phyloP scores from a whole-genome alignment of 2,113 vertebrate species.

The Odobenus rosmarus region DNA sequence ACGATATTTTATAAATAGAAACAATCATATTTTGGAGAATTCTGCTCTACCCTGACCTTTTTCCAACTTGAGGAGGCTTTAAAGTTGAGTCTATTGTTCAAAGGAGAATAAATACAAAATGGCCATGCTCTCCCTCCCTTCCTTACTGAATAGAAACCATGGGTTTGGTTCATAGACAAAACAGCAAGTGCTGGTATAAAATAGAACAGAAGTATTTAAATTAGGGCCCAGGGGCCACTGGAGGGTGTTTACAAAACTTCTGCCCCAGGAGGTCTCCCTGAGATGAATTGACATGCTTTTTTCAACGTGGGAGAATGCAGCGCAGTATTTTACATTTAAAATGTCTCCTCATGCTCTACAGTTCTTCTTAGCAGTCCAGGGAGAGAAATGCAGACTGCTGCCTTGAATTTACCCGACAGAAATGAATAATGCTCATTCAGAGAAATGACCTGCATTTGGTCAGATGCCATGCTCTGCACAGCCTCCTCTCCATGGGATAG shows the following conservation, averaged over 20 bases:
- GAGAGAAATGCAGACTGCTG: conserved; percentile 11
- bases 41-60: background rate
- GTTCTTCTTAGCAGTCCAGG: conserved; percentile 46
- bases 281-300: conserved; percentile 55
- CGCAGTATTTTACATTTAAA: conserved; percentile 63
- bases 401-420: conserved; percentile 50
- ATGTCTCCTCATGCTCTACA: conserved; percentile 3
- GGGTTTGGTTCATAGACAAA: background rate
- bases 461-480: background rate
- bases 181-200: background rate
- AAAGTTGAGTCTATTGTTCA: conserved; percentile 8
- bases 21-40: conserved; percentile 7
- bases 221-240: conserved; percentile 11
- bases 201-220: conserved; percentile 45
- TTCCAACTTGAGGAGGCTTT: background rate
- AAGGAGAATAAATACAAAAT: conserved; percentile 31
- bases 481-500: background rate
- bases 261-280: conserved; percentile 25
- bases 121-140: background rate
- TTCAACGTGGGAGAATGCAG: conserved; percentile 34
- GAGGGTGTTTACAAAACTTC: conserved; percentile 51
- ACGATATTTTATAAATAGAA: background rate
- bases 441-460: conserved; percentile 38
- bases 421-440: conserved; percentile 58
- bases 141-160: background rate